Percentiles rank a stretch among this genome's conserved stretches.
phyloP scores from a whole-genome alignment of 2,888 invertebrate genomes.

The Cataglyphis altisquamis region DNA sequence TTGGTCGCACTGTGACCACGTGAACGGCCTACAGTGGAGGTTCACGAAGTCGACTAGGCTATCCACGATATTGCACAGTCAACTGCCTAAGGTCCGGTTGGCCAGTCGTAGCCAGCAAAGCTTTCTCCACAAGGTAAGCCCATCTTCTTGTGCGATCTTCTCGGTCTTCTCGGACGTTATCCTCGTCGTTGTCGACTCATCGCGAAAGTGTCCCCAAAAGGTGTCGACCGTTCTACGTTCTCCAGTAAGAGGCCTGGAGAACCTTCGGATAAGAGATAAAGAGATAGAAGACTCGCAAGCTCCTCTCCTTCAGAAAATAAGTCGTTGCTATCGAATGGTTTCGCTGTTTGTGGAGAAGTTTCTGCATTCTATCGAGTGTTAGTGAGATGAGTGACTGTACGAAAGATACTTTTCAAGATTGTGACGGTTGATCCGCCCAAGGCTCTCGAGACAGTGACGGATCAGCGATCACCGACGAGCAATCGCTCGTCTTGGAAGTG shows the following conservation, averaged over 20 bases:
- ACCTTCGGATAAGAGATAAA: conserved; percentile 6
- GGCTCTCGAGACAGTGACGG: conserved; percentile 36
- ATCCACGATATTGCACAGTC: conserved; percentile 89
- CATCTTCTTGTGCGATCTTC: background rate
- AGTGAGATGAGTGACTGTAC: conserved; percentile 66
- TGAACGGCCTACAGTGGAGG: conserved; percentile 87
- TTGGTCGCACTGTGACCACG: conserved; percentile 70
- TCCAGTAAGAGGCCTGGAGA: conserved; percentile 13
- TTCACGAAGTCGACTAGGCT: conserved; percentile 70
- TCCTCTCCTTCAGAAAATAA: background rate
- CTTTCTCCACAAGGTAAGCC: conserved; percentile 76
- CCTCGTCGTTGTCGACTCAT: background rate
- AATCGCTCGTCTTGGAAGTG: conserved; percentile 41
- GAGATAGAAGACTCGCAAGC: conserved; percentile 22
- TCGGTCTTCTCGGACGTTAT: background rate
- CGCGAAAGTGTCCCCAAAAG: conserved; percentile 29
- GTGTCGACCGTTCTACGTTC: conserved; percentile 18
- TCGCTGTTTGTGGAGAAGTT: conserved; percentile 29
- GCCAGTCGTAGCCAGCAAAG: conserved; percentile 86
- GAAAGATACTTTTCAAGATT: conserved; percentile 60
- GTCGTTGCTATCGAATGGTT: conserved; percentile 18
- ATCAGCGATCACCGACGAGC: conserved; percentile 35
- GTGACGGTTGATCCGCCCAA: conserved; percentile 42
- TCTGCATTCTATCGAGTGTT: conserved; percentile 60
- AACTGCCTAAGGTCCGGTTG: conserved; percentile 87